Base-by-base conservation (phyloP, 2,797 vertebrate genomes). In the Microcaecilia unicolor region DNA sequence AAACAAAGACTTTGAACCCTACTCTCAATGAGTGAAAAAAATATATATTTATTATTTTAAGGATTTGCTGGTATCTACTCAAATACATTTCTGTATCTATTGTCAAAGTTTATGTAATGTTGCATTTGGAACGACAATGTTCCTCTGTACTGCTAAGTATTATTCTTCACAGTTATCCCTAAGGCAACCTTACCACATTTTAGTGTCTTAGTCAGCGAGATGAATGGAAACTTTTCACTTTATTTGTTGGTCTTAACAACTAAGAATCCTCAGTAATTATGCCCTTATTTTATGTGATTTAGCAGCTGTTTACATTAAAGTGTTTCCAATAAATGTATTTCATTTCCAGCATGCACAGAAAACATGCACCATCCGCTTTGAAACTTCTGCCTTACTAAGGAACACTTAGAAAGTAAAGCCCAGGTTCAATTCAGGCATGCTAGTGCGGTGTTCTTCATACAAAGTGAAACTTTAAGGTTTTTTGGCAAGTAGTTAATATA, bases 41-140 rank as follows among this genome's bases (percentile, higher is more conserved):
- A 25, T 21, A 41, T 29, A 26, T 66, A 48, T 67, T 81, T 80
- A 63, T 82, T 83, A 58, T 84, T 78, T 34, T 51, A 66, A 68
- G 50, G 69, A 51, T 52, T 45, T 27, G 11, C 10, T 6, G 28
- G 28, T 64, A 43, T n/a, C 48, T 64, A 48, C 23, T 50, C 27
- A 48, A 70, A 67, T 37, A 63, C 28, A 15, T 4, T 59, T 59
- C 44, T 47, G 28, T 31, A 54, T 59, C 32, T 60, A 29, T 49
- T 58, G 49, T 64, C 41, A 47, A 34, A 47, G 4, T 39, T 50
- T 18, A 10, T 34, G 36, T 20, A 18, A 18, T 45, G 47, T 61
- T 37, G 42, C 17, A 51, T 23, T 30, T 31, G 26, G 25, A 48
- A 43, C 49, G 52, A 53, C 51, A 64, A 3, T 15, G 2, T 36